Conservation (phyloP, 2,888 invertebrate species). For the Troides helena region DNA sequence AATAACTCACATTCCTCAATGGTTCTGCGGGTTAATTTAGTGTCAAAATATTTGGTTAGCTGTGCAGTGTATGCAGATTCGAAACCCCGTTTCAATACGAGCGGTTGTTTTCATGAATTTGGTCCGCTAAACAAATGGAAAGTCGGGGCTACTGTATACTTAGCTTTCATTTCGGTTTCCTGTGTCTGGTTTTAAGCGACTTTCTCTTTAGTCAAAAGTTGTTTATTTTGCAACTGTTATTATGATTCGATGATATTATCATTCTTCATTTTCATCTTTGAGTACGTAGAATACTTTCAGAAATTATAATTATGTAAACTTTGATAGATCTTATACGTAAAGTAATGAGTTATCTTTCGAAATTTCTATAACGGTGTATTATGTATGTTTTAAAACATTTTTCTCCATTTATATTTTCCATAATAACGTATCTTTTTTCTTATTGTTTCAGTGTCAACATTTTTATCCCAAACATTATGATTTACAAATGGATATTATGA, state of each 20-base stretch:
- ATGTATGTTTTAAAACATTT: neutral
- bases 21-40: slow-evolving; percentile 1
- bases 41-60: slow-evolving; percentile 22
- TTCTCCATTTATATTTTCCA: neutral
- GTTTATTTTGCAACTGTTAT: slow-evolving; percentile 1
- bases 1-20: slow-evolving; percentile 14
- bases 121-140: slow-evolving; percentile 28
- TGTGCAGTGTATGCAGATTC: slow-evolving; percentile 1
- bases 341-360: too few relatives aligned
- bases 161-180: slow-evolving; percentile 44
- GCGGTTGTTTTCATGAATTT: slow-evolving; percentile 25
- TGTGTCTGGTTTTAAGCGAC: slow-evolving; percentile 43
- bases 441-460: slow-evolving; percentile 79
- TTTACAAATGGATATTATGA: slow-evolving; percentile 81
- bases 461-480: slow-evolving; percentile 80
- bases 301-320: neutral
- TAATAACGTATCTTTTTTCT: slow-evolving; percentile 37
- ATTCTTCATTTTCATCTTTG: neutral
- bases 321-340: neutral
- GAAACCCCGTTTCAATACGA: slow-evolving; percentile 12
- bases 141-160: slow-evolving; percentile 24
- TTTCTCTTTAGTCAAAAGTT: slow-evolving; percentile 61
- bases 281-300: neutral
- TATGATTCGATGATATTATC: neutral
- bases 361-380: too few relatives aligned